Conservation (phyloP, 2,113 vertebrate species). For the Poeciliopsis occidentalis region DNA sequence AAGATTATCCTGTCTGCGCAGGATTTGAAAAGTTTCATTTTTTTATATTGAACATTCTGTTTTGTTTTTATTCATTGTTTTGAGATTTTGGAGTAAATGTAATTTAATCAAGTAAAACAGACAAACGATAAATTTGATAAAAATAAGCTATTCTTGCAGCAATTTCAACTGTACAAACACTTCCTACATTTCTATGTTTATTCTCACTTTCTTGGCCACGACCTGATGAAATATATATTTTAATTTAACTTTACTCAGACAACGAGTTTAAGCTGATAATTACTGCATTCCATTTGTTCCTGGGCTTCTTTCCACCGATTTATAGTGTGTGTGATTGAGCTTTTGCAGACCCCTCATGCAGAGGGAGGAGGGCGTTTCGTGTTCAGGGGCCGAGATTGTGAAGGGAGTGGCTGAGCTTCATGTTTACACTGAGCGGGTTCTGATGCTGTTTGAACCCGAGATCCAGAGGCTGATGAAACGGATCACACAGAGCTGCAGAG, state of each 20-base stretch:
- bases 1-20: not conserved
- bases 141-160: too few relatives aligned
- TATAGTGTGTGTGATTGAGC: not conserved
- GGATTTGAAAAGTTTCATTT: not conserved
- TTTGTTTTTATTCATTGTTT: not conserved
- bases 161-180: not conserved
- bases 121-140: not conserved
- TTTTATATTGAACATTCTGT: not conserved
- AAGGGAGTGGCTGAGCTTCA: conserved; percentile 30
- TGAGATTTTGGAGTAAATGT: not conserved
- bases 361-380: conserved; percentile 22
- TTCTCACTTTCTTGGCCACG: not conserved
- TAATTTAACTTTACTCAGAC: not conserved
- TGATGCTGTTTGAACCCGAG: conserved; percentile 63
- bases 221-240: not conserved
- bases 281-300: not conserved
- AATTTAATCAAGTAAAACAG: not conserved
- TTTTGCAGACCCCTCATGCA: not conserved
- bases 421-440: conserved; percentile 61
- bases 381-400: conserved; percentile 30
- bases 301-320: not conserved
- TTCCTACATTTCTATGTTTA: not conserved
- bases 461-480: conserved; percentile 49
- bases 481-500: conserved; percentile 15
- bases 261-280: not conserved